Base-by-base conservation (phyloP, 2,797 vertebrate genomes). In the Helicolenus hilgendorfi region DNA sequence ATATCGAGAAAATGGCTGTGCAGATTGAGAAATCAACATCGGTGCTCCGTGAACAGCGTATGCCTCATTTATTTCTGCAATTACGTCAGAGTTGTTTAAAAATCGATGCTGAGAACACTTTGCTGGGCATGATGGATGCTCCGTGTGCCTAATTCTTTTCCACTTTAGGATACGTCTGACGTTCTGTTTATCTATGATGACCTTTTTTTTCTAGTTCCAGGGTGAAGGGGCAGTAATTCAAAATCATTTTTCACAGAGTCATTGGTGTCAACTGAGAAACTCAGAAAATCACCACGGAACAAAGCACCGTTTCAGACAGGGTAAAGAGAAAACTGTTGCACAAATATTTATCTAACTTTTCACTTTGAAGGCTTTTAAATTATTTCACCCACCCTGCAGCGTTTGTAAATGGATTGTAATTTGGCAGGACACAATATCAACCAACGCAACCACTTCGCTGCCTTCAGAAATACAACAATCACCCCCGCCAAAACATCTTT, bases 11-110 rank as follows among this genome's bases (percentile, higher is more conserved):
- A 89, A 85, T 67, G 35, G 67, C 74, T 83, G 77, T 55, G 77
- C 72, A 84, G 75, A 94, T 82, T 77, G 74, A 93, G 90, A 92
- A 88, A 56, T 83, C 73, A 93, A 77, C 75, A 83, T 77, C 77
- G 49, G 38, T 56, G 67, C 68, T 80, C 56, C 1, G 33, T 55
- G 60, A 92, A 78, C 77, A 84, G 70, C 4, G 9, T 41, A 85
- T 45, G 81, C 77, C 90, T 92, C 72, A 88, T 93, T 95, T 94
- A 79, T 92, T 93, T 92, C 82, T 78, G 41, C 87, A 94, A 95
- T 94, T 95, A 88, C 79, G 83, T 55, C 53, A 94, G 85, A 86
- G 62, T 84, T 88, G 84, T 91, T 92, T 86, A 71, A 90, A 87
- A 85, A 92, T 88, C 74, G 83, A 74, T 85, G 89, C 64, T 56